phyloP scores from a whole-genome alignment of 2,113 vertebrate species.

The Nothobranchius kuhntae region DNA sequence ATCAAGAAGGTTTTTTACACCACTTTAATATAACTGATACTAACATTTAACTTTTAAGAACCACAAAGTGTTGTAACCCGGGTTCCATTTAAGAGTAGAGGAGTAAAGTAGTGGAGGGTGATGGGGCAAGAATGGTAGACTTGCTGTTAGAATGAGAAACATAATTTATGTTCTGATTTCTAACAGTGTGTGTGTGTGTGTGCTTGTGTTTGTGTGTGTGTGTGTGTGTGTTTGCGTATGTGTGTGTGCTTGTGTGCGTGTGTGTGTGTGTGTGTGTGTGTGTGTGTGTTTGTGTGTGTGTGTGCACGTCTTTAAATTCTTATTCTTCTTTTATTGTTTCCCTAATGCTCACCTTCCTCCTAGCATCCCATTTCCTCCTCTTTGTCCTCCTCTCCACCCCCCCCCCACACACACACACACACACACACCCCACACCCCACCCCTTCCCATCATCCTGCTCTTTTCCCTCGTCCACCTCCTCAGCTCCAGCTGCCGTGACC shows the following conservation, averaged over 20 bases:
- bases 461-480: conserved; percentile 44
- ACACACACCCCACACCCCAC: conserved; percentile 5
- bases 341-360: conserved; percentile 1
- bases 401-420: conserved; percentile 6
- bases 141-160: conserved; percentile 57
- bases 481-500: conserved; percentile 68
- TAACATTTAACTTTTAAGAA: too few species aligned
- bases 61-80: too few species aligned
- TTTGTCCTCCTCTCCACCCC: conserved; percentile 1
- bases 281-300: too few species aligned
- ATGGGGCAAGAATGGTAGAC: conserved; percentile 43
- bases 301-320: neutral
- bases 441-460: conserved; percentile 29
- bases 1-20: too few species aligned
- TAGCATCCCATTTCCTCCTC: conserved; percentile 3
- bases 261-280: too few species aligned
- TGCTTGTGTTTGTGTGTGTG: too few species aligned
- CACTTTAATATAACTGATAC: too few species aligned
- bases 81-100: too few species aligned
- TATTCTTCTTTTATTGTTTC: conserved; percentile 1
- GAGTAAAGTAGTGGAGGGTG: conserved; percentile 16
- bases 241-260: neutral
- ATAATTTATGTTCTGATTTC: conserved; percentile 65
- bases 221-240: neutral
- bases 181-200: conserved; percentile 34